A percentile compares a stretch with the other conserved stretches of the same genome.
Conservation (phyloP, 2,888 invertebrate species). For the Thyatira batis region DNA sequence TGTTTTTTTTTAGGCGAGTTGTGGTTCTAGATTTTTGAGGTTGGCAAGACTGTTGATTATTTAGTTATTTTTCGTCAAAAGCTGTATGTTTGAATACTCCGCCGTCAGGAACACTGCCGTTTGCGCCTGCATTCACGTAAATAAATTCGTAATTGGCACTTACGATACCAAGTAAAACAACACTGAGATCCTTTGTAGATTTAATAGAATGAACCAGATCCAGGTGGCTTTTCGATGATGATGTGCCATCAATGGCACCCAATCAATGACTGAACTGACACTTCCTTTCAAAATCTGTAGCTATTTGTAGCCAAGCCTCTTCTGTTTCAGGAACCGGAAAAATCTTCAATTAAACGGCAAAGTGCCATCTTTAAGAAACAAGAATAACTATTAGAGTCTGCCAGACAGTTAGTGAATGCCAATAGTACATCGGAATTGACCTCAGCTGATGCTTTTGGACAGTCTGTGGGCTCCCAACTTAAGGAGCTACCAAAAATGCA, state of each 20-base stretch:
- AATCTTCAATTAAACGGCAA: not conserved
- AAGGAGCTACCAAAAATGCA: not conserved
- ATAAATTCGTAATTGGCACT: slow-evolving; percentile 25
- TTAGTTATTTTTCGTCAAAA: slow-evolving; percentile 13
- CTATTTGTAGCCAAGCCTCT: slow-evolving; percentile 2
- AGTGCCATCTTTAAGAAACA: not conserved
- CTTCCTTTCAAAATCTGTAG: slow-evolving; percentile 18
- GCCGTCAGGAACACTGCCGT: slow-evolving; percentile 17
- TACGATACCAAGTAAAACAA: slow-evolving; percentile 21
- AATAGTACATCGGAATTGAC: not conserved
- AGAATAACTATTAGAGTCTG: not conserved
- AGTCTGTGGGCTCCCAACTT: not conserved
- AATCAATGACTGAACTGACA: slow-evolving; percentile 22
- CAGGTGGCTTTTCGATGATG: slow-evolving; percentile 19
- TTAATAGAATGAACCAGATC: slow-evolving; percentile 21
- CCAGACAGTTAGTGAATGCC: not conserved
- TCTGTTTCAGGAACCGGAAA: not conserved
- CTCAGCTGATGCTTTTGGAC: not conserved
- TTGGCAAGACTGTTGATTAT: too few relatives aligned
- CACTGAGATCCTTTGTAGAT: slow-evolving; percentile 27
- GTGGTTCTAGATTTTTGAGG: too few relatives aligned
- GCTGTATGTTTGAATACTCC: slow-evolving; percentile 14
- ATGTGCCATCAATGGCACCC: slow-evolving; percentile 25
- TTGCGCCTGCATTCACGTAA: slow-evolving; percentile 12
- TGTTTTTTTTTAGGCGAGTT: too few relatives aligned